These are phyloP conservation scores for Drepanosiphum platanoidis DNA, from an alignment of 2,888 invertebrate genomes.

Conservation along the genomic window DNA sequence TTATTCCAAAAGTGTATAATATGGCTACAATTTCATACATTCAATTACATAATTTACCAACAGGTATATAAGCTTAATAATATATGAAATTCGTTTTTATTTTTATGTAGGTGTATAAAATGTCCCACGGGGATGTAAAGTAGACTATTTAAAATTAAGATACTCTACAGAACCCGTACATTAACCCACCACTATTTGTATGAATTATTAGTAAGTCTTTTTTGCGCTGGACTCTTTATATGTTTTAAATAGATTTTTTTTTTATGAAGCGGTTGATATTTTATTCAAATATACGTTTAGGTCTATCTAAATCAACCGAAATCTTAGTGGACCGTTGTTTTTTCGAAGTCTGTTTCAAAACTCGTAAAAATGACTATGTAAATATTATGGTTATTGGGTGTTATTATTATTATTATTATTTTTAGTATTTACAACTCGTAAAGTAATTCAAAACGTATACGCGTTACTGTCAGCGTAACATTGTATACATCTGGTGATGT, in stretches of 20 bases:
- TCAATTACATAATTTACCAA: too few species aligned
- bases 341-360: background rate
- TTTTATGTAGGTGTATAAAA: background rate
- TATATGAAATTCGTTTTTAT: too few species aligned
- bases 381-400: constrained; percentile 7
- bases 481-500: constrained; percentile 1
- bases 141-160: background rate
- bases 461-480: background rate
- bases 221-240: too few species aligned
- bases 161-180: too few species aligned
- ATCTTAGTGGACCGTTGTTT: constrained; percentile 1
- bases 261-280: background rate
- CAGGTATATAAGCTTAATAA: too few species aligned
- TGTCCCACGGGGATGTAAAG: background rate
- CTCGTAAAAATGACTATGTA: background rate
- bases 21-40: too few species aligned
- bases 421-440: background rate
- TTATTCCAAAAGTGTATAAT: too few species aligned
- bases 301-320: background rate
- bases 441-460: constrained; percentile 16
- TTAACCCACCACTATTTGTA: background rate
- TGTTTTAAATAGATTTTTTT: background rate
- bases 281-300: too few species aligned
- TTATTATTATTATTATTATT: background rate
- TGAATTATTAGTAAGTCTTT: background rate